phyloP scores from a whole-genome alignment of 2,888 invertebrate species.

The Hermodice carunculata region DNA sequence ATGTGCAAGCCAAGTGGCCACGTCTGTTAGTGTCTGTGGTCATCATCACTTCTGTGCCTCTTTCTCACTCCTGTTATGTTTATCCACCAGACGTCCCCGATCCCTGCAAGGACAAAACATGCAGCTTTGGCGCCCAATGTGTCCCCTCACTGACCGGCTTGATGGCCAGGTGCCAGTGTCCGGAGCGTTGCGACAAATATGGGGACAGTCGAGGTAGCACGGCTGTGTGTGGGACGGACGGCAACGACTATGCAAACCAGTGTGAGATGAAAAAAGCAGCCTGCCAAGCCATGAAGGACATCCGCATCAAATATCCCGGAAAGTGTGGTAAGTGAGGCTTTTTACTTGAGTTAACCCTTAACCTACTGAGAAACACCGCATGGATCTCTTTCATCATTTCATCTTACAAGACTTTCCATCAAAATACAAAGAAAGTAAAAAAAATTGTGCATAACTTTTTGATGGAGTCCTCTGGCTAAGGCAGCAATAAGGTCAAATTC shows the following conservation, averaged over 20 bases:
- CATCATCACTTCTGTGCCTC: constrained; percentile 25
- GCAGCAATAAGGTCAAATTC: too few species aligned
- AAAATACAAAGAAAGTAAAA: too few species aligned
- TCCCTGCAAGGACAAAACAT: constrained; percentile 79
- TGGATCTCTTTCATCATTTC: too few species aligned
- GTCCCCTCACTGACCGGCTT: constrained; percentile 77
- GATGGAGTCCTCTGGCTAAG: too few species aligned
- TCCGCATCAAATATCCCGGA: constrained; percentile 70
- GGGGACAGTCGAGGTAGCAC: constrained; percentile 85
- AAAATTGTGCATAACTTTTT: too few species aligned
- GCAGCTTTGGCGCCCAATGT: constrained; percentile 81
- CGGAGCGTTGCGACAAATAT: constrained; percentile 83
- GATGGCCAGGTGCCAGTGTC: constrained; percentile 83
- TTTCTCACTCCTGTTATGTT: constrained; percentile 70
- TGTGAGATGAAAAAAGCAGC: constrained; percentile 69
- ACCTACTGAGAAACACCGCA: too few species aligned
- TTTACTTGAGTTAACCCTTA: too few species aligned
- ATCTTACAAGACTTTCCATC: too few species aligned
- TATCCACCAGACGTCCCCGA: constrained; percentile 78
- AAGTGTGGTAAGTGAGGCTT: constrained; percentile 70
- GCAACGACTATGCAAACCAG: constrained; percentile 69
- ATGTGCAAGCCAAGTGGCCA: too few species aligned
- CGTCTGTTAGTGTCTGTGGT: too few species aligned
- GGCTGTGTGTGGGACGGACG: constrained; percentile 81
- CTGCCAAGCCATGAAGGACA: constrained; percentile 68